phyloP scores from a whole-genome alignment of 1,140 invertebrate genomes.

The Papilio aristodemus region DNA sequence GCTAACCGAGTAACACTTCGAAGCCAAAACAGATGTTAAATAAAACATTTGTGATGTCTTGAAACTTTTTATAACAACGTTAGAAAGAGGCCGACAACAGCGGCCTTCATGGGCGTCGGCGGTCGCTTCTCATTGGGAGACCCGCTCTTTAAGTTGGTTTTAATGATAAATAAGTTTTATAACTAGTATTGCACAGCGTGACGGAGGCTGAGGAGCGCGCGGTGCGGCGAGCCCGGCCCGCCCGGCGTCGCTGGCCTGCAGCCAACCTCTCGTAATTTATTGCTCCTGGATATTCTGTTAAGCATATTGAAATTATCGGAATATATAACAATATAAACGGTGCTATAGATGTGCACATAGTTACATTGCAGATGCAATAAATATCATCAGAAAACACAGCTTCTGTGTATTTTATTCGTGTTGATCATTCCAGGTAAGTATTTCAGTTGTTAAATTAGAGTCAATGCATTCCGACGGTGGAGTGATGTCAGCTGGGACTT shows the following conservation, averaged over 20 bases:
- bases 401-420: background rate
- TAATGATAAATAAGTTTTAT: too few species aligned
- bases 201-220: background rate
- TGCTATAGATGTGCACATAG: background rate
- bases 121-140: too few species aligned
- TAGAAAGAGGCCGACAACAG: too few species aligned
- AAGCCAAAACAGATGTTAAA: background rate
- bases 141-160: too few species aligned
- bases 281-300: slow-evolving; percentile 6
- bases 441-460: too few species aligned
- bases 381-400: background rate
- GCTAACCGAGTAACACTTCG: background rate
- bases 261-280: background rate
- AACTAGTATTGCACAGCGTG: too few species aligned
- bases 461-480: too few species aligned
- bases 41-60: background rate
- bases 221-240: background rate
- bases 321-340: slow-evolving; percentile 1
- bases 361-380: background rate
- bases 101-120: too few species aligned
- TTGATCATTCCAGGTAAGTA: too few species aligned
- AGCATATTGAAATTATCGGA: background rate
- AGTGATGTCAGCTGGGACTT: too few species aligned
- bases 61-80: background rate
- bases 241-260: background rate